These are phyloP conservation scores for Palaemon carinicauda DNA, from an alignment of 1,140 invertebrate species.

Conservation along the genomic window DNA sequence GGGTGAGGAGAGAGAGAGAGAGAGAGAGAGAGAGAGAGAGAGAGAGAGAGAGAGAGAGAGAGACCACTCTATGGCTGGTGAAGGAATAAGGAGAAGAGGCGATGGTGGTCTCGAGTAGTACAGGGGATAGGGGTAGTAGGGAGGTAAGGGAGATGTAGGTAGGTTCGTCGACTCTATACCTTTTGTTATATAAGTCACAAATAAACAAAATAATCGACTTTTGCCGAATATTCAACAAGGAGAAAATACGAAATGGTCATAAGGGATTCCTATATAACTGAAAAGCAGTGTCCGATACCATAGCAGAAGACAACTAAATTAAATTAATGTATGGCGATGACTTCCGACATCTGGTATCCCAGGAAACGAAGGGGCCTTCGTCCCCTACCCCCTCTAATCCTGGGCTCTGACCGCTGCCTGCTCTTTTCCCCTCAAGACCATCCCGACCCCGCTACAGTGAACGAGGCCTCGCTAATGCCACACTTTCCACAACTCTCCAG, in stretches of 20 bases:
- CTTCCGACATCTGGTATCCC: constrained; percentile 35
- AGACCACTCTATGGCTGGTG: not conserved
- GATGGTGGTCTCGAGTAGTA: not conserved
- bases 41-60: constrained; percentile 24
- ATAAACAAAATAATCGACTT: not conserved
- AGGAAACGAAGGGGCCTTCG: not conserved
- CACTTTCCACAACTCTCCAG: not conserved
- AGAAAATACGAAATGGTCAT: not conserved
- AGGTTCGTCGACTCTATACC: too few relatives aligned
- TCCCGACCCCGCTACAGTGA: not conserved
- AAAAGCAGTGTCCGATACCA: not conserved
- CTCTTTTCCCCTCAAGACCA: not conserved
- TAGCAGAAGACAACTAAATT: too few relatives aligned
- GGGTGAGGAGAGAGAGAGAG: constrained; percentile 2
- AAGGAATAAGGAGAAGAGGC: not conserved
- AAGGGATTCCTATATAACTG: too few relatives aligned
- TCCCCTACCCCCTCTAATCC: constrained; percentile 34
- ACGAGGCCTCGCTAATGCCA: not conserved
- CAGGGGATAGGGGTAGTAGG: not conserved
- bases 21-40: constrained; percentile 10
- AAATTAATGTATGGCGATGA: too few relatives aligned
- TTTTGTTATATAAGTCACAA: too few relatives aligned
- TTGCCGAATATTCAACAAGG: too few relatives aligned
- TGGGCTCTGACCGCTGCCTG: constrained; percentile 43
- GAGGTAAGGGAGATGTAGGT: not conserved